These are phyloP conservation scores for Acanthosoma haemorrhoidale DNA, from an alignment of 2,888 invertebrate genomes.

Conservation along the genomic window DNA sequence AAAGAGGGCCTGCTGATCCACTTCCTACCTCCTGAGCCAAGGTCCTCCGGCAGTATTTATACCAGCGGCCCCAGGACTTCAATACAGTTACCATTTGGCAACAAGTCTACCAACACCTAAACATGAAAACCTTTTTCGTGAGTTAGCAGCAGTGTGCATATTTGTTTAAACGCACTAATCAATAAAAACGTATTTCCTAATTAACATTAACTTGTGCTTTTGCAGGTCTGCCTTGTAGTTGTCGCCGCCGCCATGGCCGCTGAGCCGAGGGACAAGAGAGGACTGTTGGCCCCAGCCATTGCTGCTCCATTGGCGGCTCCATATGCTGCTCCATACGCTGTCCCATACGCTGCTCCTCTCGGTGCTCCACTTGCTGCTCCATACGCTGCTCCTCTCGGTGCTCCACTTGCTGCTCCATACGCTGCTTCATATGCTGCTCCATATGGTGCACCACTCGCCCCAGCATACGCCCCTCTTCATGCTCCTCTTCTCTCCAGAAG, in stretches of 20 bases:
- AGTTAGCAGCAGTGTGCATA: no score
- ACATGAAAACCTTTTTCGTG: slow-evolving; percentile 18
- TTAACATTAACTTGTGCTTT: background rate
- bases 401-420: background rate
- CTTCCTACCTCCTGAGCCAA: background rate
- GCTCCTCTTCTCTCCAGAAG: background rate
- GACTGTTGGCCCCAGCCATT: background rate
- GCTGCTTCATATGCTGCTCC: background rate
- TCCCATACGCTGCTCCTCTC: background rate
- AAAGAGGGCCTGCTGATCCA: background rate
- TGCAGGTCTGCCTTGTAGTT: slow-evolving; percentile 3
- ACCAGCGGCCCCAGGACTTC: background rate
- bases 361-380: background rate
- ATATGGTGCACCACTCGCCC: background rate
- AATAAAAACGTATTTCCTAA: no score
- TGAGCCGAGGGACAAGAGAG: slow-evolving; percentile 17
- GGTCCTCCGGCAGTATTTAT: background rate
- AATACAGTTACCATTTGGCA: background rate
- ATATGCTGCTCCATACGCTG: background rate
- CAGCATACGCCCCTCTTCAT: background rate
- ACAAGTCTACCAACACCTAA: background rate
- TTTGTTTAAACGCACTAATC: no score
- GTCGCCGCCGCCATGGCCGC: slow-evolving; percentile 15
- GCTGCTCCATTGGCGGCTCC: background rate
- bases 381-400: background rate